These are phyloP conservation scores for Autographa gamma DNA, from an alignment of 2,888 invertebrate species.

Conservation along the genomic window DNA sequence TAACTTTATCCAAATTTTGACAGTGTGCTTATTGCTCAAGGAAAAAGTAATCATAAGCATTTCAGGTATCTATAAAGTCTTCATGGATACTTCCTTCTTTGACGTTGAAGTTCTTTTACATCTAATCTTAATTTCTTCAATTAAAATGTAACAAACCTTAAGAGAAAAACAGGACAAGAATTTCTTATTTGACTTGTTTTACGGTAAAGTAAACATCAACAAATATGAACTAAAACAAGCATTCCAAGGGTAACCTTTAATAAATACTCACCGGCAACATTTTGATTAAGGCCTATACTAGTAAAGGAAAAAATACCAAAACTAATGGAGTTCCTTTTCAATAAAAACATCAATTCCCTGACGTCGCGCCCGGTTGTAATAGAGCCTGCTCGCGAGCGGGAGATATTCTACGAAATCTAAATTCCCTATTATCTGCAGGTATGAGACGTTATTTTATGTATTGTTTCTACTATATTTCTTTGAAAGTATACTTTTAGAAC, in stretches of 20 bases:
- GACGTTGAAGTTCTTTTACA: too few species aligned
- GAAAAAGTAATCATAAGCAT: too few species aligned
- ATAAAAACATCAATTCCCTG: conserved; percentile 68
- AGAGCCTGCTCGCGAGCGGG: conserved; percentile 56
- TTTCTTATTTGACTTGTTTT: background rate
- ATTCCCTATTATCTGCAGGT: conserved; percentile 15
- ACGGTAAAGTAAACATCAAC: background rate
- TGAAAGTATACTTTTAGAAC: too few species aligned
- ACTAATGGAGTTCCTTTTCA: conserved; percentile 63
- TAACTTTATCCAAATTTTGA: too few species aligned
- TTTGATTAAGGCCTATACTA: conserved; percentile 43
- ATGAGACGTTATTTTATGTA: background rate
- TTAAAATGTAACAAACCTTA: background rate
- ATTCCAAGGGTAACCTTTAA: conserved; percentile 4
- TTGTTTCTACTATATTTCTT: background rate
- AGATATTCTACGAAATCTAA: conserved; percentile 52
- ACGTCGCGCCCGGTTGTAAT: conserved; percentile 67
- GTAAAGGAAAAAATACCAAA: conserved; percentile 41
- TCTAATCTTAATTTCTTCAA: too few species aligned
- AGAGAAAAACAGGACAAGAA: background rate
- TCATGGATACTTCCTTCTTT: too few species aligned
- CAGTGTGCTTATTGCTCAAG: too few species aligned
- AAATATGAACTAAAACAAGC: background rate
- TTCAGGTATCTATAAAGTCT: too few species aligned
- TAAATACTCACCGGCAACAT: conserved; percentile 22